These are phyloP conservation scores for Thalpophila matura DNA, from an alignment of 2,888 invertebrate genomes.

Conservation along the genomic window DNA sequence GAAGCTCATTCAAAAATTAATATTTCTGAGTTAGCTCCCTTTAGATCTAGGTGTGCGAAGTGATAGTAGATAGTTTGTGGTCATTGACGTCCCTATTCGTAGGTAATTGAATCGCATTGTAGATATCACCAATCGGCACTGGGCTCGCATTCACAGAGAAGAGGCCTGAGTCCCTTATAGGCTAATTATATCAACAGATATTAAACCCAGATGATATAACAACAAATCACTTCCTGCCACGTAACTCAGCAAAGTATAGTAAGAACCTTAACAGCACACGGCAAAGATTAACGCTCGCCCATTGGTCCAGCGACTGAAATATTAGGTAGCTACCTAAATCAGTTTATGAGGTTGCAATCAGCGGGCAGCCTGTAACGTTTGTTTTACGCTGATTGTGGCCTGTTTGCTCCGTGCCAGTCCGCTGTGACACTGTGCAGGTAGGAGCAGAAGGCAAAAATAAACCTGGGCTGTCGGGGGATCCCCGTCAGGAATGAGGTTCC, in stretches of 20 bases:
- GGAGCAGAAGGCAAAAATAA: slow-evolving; percentile 30
- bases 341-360: slow-evolving; percentile 67
- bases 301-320: slow-evolving; percentile 46
- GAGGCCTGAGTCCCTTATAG: too few species aligned
- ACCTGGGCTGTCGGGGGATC: too few species aligned
- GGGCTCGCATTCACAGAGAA: too few species aligned
- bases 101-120: too few species aligned
- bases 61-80: too few species aligned
- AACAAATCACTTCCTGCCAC: neutral
- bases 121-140: too few species aligned
- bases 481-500: too few species aligned
- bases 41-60: too few species aligned
- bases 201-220: neutral
- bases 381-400: slow-evolving; percentile 65
- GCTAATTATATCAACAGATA: too few species aligned
- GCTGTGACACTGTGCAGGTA: neutral
- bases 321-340: slow-evolving; percentile 59
- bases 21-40: too few species aligned
- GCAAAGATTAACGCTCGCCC: slow-evolving; percentile 32
- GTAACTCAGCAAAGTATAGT: neutral
- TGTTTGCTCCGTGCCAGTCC: slow-evolving; percentile 55
- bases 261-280: slow-evolving; percentile 23
- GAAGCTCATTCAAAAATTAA: too few species aligned
- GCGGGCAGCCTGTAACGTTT: slow-evolving; percentile 61
- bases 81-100: too few species aligned